Evolutionary conservation across 92 coral and sea anemone genomes (phyloP).

Genomic region (Parazoanthus swiftii): DNA sequence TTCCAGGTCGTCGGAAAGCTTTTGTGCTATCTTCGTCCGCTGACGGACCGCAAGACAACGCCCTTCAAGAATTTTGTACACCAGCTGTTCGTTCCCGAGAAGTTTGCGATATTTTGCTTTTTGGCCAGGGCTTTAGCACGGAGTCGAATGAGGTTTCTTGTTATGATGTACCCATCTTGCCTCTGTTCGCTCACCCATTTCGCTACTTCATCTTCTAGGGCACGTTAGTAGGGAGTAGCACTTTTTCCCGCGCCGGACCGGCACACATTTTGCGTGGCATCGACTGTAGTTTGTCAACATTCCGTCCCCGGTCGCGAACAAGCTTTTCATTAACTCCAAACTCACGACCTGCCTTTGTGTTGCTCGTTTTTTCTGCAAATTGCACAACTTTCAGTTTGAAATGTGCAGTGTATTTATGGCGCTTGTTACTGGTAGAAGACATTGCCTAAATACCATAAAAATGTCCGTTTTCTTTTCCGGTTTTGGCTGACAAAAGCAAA

Average conservation of each 20-base stretch:
- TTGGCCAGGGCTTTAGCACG: conserved; percentile 37
- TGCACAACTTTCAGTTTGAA: neutral
- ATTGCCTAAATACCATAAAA: too few relatives aligned
- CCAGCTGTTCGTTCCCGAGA: conserved; percentile 43
- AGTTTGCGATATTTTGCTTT: conserved; percentile 32
- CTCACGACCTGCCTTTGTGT: neutral
- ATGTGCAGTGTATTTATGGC: neutral
- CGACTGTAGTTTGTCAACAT: conserved; percentile 28
- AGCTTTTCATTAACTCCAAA: conserved; percentile 14
- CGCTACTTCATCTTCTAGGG: conserved; percentile 29
- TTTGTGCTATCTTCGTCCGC: conserved; percentile 51
- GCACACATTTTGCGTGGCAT: neutral
- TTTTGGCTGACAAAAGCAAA: too few relatives aligned
- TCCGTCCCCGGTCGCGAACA: neutral
- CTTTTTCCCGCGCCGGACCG: conserved; percentile 15
- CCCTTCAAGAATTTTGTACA: conserved; percentile 38
- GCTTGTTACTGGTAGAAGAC: neutral
- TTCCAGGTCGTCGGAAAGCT: neutral
- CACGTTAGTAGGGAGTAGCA: conserved; percentile 1
- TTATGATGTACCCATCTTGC: conserved; percentile 41
- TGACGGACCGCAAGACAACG: conserved; percentile 44
- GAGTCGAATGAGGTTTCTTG: conserved; percentile 44
- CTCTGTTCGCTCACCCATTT: conserved; percentile 49
- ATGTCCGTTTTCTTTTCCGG: too few relatives aligned
- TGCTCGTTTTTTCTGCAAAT: conserved; percentile 9